Evolutionary conservation across 2,888 invertebrate genomes (phyloP), one percentile per base, ranked within the genome.

Genomic region (Orgyia antiqua): DNA sequence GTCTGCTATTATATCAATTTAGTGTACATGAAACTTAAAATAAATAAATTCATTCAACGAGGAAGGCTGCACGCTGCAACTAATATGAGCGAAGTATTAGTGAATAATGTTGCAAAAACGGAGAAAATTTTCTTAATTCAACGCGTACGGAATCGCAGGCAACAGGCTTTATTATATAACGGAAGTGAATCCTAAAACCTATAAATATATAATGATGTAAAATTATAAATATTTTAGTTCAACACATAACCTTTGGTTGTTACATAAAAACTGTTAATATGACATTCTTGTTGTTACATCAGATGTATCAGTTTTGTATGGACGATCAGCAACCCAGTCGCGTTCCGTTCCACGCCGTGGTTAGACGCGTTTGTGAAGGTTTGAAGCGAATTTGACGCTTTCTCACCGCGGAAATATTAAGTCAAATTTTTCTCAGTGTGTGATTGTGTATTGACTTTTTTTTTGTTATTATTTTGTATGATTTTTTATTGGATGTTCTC

Each of bases 391-490:
- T 72, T 75, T 75, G 73, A 70, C 77, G 68, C 58, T 72, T 74
- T 72, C 75, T 62, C 38, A 53, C 31, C 45, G 48, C 55, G 59
- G 68, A 70, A 70, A 71, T 59, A 55, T 38, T 51, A 68, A 63
- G 73, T 72, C 73, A 71, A 74, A 70, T 68, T 35, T 37, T 31
- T 51, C 30, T 20, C n/a, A n/a, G n/a, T n/a, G n/a, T n/a, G n/a
- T 20, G 32, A 26, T 23, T 58, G 65, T 61, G 59, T 50, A 36
- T 38, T 51, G 51, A 49, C 50, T 52, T 53, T 49, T 57, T 61
- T 52, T 53, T 15, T 6, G 4, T 15, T 6, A 6, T 15, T 4
- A 15, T 4, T 15, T 4, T 34, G 32, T 32, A 35, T 36, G 35
- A 36, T 39, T 32, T 41, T 37, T 42, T 42, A 33, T 56, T 58